Base-by-base conservation (phyloP, 2,888 invertebrate genomes). In the Cerceris rybyensis region DNA sequence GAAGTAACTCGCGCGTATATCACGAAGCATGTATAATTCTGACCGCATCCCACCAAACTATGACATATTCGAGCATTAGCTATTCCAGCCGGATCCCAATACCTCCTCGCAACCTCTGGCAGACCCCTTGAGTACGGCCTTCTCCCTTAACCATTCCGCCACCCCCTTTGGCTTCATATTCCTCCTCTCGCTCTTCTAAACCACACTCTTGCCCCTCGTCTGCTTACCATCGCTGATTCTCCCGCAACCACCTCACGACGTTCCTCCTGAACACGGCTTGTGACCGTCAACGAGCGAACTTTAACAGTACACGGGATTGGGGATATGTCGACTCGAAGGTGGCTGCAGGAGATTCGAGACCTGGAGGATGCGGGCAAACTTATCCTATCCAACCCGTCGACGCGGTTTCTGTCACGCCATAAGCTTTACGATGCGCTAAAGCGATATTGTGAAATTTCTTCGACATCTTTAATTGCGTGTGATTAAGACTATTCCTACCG, bases 41-140 rank as follows among this genome's bases (percentile, higher is more conserved):
- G 87, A 88, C 88, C 87, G 83, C 89, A 88, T 89, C 84, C 84
- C 77, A 86, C 85, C 87, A 88, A 89, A 86, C 88, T 88, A 88
- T 89, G 88, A 89, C 88, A 86, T 86, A 88, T 88, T 87, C 86
- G 78, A 80, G 80, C 83, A 88, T 88, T 89, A 86, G 81, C 87
- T 85, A 87, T 88, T 88, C 87, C 83, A 85, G 77, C 78, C 77
- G 69, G 82, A 87, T 88, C 83, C 84, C 85, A 86, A 87, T 88
- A 85, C 82, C 82, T 81, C 78, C 82, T 73, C 78, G 69, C 64
- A 63, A 68, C 68, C 70, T 67, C 63, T 39, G 64, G 66, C 72
- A 63, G 70, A 75, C 75, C 84, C 81, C 75, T 72, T 50, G 70
- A 75, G 78, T 66, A 67, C 72, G 57, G n/a, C 43, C 66, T 52